Percentiles rank a stretch among this genome's conserved stretches.
Evolutionary conservation across 2,888 invertebrate genomes (phyloP).

Genomic region (Bembecia ichneumoniformis): DNA sequence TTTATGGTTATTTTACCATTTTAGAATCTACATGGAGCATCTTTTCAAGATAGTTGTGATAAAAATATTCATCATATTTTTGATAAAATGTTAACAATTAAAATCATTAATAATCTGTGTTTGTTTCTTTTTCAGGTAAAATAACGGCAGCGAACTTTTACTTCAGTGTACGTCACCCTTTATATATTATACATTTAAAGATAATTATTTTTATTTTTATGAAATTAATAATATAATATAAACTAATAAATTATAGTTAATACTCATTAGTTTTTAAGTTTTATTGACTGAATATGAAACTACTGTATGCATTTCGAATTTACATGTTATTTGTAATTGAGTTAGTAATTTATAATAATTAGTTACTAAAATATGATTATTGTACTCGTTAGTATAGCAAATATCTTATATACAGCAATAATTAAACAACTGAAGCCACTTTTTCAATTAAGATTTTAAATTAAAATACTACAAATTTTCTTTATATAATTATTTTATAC

Average conservation of each 20-base stretch:
- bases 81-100: too few relatives aligned
- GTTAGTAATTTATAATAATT: not conserved
- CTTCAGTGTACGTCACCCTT: conserved; percentile 16
- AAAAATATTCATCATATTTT: too few relatives aligned
- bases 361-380: not conserved
- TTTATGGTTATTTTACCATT: too few relatives aligned
- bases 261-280: not conserved
- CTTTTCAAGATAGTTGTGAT: too few relatives aligned
- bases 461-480: too few relatives aligned
- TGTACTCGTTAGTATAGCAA: too few relatives aligned
- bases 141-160: conserved; percentile 24
- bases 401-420: too few relatives aligned
- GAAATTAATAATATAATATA: not conserved
- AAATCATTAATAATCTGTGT: conserved; percentile 5
- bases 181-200: not conserved
- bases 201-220: not conserved
- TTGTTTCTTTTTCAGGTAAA: conserved; percentile 46
- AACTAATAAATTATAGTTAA: not conserved
- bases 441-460: too few relatives aligned
- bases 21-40: too few relatives aligned
- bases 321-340: not conserved
- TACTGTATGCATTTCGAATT: not conserved
- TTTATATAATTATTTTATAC: too few relatives aligned
- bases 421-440: too few relatives aligned
- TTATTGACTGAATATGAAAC: not conserved